phyloP scores from a whole-genome alignment of 2,888 invertebrate genomes.

The Onchidella celtica region DNA sequence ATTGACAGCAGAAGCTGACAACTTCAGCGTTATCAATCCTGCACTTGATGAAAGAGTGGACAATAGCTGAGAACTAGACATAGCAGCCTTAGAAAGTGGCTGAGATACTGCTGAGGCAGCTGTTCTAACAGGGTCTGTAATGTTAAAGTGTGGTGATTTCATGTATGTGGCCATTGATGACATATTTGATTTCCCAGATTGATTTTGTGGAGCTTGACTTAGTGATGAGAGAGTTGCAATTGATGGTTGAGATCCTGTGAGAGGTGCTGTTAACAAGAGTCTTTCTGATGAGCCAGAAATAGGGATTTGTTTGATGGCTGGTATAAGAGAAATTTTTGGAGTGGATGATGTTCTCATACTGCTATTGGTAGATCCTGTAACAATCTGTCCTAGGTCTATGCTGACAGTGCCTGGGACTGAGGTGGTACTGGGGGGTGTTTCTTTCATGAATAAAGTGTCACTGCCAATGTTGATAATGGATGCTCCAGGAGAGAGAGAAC shows the following conservation, averaged over 20 bases:
- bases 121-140: constrained; percentile 2
- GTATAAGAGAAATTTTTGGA: constrained; percentile 45
- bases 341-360: constrained; percentile 4
- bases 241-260: neutral
- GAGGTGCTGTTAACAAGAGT: neutral
- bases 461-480: constrained; percentile 46
- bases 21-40: constrained; percentile 37
- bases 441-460: constrained; percentile 35
- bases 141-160: constrained; percentile 8
- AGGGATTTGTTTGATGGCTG: constrained; percentile 37
- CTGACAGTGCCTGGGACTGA: constrained; percentile 51
- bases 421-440: constrained; percentile 45
- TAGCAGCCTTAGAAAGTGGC: neutral
- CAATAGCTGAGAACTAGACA: constrained; percentile 17
- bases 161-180: constrained; percentile 4
- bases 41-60: constrained; percentile 26
- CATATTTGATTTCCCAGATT: neutral
- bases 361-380: constrained; percentile 37
- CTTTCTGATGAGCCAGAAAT: constrained; percentile 24
- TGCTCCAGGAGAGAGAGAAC: constrained; percentile 22
- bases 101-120: neutral
- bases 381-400: constrained; percentile 49
- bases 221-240: constrained; percentile 4
- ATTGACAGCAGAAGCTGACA: constrained; percentile 11
- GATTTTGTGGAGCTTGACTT: neutral